Evolutionary conservation across 2,113 vertebrate genomes (phyloP), one percentile per base, ranked within the genome.

Genomic region (Beaufortia kweichowensis): DNA sequence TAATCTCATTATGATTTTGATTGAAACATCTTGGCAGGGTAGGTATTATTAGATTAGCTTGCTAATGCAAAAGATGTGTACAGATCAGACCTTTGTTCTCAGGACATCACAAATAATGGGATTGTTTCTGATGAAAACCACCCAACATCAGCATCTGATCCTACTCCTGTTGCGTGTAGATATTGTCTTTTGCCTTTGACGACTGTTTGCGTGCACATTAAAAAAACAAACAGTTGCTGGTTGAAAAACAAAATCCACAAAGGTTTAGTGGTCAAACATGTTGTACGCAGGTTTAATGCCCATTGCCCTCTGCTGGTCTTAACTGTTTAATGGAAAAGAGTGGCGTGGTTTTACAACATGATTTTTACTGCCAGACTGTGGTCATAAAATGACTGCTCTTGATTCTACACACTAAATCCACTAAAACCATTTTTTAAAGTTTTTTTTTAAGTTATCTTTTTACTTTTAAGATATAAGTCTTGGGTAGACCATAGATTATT

Each of bases 121-220:
- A 21, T 68, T 68, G 4, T 53, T 19, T 29, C 28, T 68, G 65
- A 68, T 68, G 46, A 68, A 68, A 68, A 68, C 17, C 26, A 6
- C 28, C 43, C 11, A 68, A 53, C 65, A 68, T n/a, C 63, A 26
- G 61, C 31, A 33, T 64, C 62, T 64, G 62, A 64, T 66, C 64
- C 41, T 66, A 46, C 8, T 23, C 24, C n/a, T 31, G 10, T 68
- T 67, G 41, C 41, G 15, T 67, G 64, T 29, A 29, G 17, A 67
- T 48, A 48, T 67, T 48, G 11, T 43, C 19, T 43, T 7, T 46
- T 2, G 7, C 7, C 26, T 48, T 50, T 46, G 41, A 46, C 3
- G 41, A 14, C 6, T 41, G 35, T 65, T 43, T 50, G 39, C 64
- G 14, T 19, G 63, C 39, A 43, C 41, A 46, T 46, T 65, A 66